phyloP scores from a whole-genome alignment of 2,797 vertebrate genomes.

The Spatula versicolor region DNA sequence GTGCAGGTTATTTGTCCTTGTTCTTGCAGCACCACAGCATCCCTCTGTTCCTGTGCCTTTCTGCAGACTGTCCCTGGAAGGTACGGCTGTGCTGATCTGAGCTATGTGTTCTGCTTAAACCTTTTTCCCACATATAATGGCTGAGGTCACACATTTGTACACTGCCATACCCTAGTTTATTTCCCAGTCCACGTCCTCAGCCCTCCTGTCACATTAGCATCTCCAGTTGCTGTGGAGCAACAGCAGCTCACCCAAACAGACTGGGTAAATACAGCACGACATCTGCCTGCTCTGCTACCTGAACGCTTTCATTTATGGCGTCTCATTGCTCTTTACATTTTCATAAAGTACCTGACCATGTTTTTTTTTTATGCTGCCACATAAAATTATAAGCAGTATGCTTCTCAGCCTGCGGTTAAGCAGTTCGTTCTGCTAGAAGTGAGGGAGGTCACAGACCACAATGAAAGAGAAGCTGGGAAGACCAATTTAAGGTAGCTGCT shows the following conservation, averaged over 20 bases:
- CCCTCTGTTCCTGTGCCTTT: background rate
- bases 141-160: background rate
- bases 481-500: background rate
- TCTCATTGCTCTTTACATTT: background rate
- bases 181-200: background rate
- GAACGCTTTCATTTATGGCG: background rate
- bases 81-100: background rate
- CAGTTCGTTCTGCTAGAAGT: background rate
- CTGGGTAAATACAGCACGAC: background rate
- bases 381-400: rapidly evolving
- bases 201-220: background rate
- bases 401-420: background rate
- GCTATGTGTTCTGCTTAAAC: background rate
- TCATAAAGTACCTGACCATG: background rate
- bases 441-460: rapidly evolving
- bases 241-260: background rate
- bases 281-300: background rate
- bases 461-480: background rate
- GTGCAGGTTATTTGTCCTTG: background rate
- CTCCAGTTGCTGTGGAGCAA: background rate
- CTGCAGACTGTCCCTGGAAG: background rate
- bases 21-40: background rate
- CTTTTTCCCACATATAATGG: background rate
- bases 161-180: background rate
- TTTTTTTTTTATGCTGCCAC: background rate